Base-by-base conservation (phyloP, 2,797 vertebrate species). In the Channa striata region DNA sequence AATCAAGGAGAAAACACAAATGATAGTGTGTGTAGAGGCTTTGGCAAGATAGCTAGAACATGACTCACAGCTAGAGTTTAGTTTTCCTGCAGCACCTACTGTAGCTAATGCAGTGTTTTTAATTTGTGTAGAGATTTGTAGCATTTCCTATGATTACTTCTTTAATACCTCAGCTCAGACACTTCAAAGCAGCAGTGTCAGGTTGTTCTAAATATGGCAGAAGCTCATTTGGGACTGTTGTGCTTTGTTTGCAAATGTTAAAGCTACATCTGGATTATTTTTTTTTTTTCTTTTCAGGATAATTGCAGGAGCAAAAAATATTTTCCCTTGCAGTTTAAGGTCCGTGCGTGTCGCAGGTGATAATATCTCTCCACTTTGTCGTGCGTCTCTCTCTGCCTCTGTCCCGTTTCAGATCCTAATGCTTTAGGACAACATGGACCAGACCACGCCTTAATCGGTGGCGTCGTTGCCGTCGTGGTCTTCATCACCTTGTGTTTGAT, bases 401-500 rank as follows among this genome's bases (percentile, higher is more conserved):
- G 53, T 59, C 60, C 66, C 30, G 47, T 68, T 84, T 61, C 88
- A 99, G 98, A 99, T 93, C 97, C 97, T 23, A 99, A 98, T 67
- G 96, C 96, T 84, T 90, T 97, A 87, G 96, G 95, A 83, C 96
- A 96, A 84, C 93, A 94, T 0, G 96, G 95, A 74, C 96, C 97
- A 39, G 98, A 99, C 83, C 98, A 99, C 1, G 98, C 98, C 48
- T 91, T 99, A 87, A 99, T 99, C 85, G 98, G 98, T 56, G 98
- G 98, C 57, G 96, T 99, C 57, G 98, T 99, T 78, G 98, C 98
- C 62, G 98, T 99, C 52, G 98, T 99, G 87, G 98, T 99, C 83
- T 99, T 99, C 92, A 97, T 99, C 91, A 99, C 97, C 0, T 87
- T 99, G 89, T 99, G 98, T 92, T 97, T 98, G 93, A 98, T 99